phyloP scores from a whole-genome alignment of 2,797 vertebrate species.

The Hippoglossus hippoglossus region DNA sequence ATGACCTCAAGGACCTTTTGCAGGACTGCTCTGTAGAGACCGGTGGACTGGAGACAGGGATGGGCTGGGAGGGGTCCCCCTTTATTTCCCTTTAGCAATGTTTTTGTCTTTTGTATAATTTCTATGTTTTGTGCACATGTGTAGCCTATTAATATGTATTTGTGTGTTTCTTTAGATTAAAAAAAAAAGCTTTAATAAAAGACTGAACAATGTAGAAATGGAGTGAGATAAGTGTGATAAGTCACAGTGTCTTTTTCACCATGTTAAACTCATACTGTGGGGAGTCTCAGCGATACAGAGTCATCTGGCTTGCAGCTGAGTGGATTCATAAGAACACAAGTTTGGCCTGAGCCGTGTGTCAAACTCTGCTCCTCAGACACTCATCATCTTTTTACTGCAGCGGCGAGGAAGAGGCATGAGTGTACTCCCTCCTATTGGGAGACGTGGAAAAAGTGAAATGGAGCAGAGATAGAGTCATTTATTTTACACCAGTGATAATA shows the following conservation, averaged over 20 bases:
- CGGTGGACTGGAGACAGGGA: too few relatives aligned
- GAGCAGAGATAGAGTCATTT: constrained; percentile 47
- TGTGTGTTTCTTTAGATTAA: too few relatives aligned
- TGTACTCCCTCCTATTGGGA: constrained; percentile 27
- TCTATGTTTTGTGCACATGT: too few relatives aligned
- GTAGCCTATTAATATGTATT: too few relatives aligned
- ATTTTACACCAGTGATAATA: constrained; percentile 52
- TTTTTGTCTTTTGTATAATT: too few relatives aligned
- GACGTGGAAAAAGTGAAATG: constrained; percentile 53
- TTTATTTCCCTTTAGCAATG: too few relatives aligned
- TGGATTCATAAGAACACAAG: constrained; percentile 24
- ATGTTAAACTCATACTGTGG: not conserved
- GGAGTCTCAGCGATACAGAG: constrained; percentile 2
- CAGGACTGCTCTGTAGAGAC: too few relatives aligned
- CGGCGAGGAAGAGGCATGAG: constrained; percentile 21
- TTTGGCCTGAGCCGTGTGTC: constrained; percentile 15
- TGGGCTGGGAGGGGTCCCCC: too few relatives aligned
- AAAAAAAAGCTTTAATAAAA: not conserved
- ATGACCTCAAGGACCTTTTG: too few relatives aligned
- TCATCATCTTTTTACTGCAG: constrained; percentile 38
- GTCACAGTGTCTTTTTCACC: constrained; percentile 10
- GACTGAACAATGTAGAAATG: not conserved
- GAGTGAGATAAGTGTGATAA: constrained; percentile 3
- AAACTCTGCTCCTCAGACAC: constrained; percentile 24
- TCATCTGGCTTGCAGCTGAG: constrained; percentile 63